Conservation (phyloP, 2,797 vertebrate species). For the Decapterus maruadsi region DNA sequence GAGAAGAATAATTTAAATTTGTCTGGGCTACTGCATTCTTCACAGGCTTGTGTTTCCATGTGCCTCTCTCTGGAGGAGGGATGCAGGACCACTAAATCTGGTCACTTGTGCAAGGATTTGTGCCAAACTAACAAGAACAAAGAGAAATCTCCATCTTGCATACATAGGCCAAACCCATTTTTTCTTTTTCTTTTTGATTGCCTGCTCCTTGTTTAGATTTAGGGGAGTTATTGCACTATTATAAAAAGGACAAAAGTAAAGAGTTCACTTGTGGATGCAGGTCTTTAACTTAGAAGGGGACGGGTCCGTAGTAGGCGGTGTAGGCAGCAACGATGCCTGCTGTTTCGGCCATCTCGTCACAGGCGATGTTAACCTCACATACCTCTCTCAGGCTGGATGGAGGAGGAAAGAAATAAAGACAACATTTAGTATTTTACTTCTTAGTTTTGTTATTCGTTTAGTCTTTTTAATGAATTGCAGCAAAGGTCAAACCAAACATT, state of each 20-base stretch:
- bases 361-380: constrained; percentile 87
- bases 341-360: constrained; percentile 89
- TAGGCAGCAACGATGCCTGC: constrained; percentile 89
- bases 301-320: constrained; percentile 84
- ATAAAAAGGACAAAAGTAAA: constrained; percentile 29
- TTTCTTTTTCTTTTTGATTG: constrained; percentile 5
- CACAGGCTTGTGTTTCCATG: constrained; percentile 68
- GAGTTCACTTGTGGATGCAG: constrained; percentile 36
- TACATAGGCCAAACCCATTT: constrained; percentile 26
- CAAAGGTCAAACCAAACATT: neutral
- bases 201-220: constrained; percentile 43
- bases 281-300: constrained; percentile 71
- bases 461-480: neutral
- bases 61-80: constrained; percentile 58
- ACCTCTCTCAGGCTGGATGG: constrained; percentile 85
- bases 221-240: constrained; percentile 46
- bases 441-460: neutral
- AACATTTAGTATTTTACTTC: neutral
- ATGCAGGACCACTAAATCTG: constrained; percentile 30
- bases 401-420: constrained; percentile 7
- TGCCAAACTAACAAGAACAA: constrained; percentile 12
- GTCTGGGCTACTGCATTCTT: constrained; percentile 54
- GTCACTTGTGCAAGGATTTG: constrained; percentile 61
- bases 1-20: constrained; percentile 64
- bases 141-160: constrained; percentile 43